These are phyloP conservation scores for Xylocopa sonorina DNA, from an alignment of 1,140 invertebrate genomes.

Conservation along the genomic window DNA sequence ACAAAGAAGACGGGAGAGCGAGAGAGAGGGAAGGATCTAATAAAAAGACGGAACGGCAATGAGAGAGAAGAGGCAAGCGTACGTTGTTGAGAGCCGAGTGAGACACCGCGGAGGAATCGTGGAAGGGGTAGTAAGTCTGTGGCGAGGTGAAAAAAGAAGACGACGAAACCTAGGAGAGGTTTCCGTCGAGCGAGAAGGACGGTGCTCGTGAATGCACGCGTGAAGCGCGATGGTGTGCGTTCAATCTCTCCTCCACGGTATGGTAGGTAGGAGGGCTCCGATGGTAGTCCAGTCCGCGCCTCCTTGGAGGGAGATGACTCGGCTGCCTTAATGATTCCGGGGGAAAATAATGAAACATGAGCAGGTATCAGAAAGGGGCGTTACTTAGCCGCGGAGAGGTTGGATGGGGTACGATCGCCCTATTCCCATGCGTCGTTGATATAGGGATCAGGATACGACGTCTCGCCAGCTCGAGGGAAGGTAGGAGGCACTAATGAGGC, in stretches of 20 bases:
- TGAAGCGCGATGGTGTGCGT: slow-evolving; percentile 49
- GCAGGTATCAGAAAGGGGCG: slow-evolving; percentile 70
- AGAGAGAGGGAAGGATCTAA: slow-evolving; percentile 7
- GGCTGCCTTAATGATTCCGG: slow-evolving; percentile 74
- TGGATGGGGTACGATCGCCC: slow-evolving; percentile 58
- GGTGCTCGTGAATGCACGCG: slow-evolving; percentile 39
- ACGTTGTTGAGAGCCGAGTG: slow-evolving; percentile 19
- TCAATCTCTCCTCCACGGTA: slow-evolving; percentile 65
- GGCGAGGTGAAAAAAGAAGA: slow-evolving; percentile 45
- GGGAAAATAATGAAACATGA: slow-evolving; percentile 80
- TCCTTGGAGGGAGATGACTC: slow-evolving; percentile 70
- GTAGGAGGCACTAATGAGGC: slow-evolving; percentile 81
- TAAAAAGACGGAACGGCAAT: too few species aligned
- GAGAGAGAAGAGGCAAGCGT: too few species aligned
- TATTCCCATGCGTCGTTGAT: slow-evolving; percentile 65
- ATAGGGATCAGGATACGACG: slow-evolving; percentile 64
- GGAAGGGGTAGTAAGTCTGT: slow-evolving; percentile 42
- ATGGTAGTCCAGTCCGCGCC: slow-evolving; percentile 60
- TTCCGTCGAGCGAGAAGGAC: slow-evolving; percentile 29
- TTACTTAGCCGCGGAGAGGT: slow-evolving; percentile 54
- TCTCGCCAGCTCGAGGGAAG: slow-evolving; percentile 53
- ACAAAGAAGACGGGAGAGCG: slow-evolving; percentile 15
- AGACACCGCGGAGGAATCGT: slow-evolving; percentile 16
- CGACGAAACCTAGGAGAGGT: slow-evolving; percentile 17
- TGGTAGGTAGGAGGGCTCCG: slow-evolving; percentile 56